phyloP scores from a whole-genome alignment of 2,888 invertebrate species.

The Dynastes tityus region DNA sequence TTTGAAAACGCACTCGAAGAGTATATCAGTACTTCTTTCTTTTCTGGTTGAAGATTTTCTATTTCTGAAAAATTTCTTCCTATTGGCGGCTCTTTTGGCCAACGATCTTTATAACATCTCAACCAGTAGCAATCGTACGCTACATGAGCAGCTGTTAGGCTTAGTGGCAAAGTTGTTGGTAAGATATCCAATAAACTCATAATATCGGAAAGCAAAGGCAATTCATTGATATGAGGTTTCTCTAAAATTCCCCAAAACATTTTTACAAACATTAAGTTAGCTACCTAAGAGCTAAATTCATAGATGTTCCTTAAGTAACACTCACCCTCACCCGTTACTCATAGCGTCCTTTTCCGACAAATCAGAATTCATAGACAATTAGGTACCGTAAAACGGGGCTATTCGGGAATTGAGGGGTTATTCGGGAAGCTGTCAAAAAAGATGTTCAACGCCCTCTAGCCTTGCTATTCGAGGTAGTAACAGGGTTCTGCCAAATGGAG shows the following conservation, averaged over 20 bases:
- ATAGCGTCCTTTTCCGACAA: too few relatives aligned
- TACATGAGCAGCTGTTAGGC: slow-evolving; percentile 63
- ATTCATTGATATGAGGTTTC: slow-evolving; percentile 62
- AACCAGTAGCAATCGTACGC: slow-evolving; percentile 65
- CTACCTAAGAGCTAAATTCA: too few relatives aligned
- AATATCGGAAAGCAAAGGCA: slow-evolving; percentile 60
- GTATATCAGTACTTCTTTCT: slow-evolving; percentile 22
- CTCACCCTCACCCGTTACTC: too few relatives aligned
- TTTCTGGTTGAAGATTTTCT: slow-evolving; percentile 30
- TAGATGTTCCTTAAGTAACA: too few relatives aligned
- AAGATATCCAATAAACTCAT: slow-evolving; percentile 62
- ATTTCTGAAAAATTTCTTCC: slow-evolving; percentile 50
- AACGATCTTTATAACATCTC: slow-evolving; percentile 62
- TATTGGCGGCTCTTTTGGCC: slow-evolving; percentile 61
- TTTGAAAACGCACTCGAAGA: not conserved
- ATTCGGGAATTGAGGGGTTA: too few relatives aligned
- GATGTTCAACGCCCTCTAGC: too few relatives aligned
- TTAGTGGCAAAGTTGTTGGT: slow-evolving; percentile 62
- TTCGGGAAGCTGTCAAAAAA: too few relatives aligned
- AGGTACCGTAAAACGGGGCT: too few relatives aligned
- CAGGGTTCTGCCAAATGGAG: too few relatives aligned
- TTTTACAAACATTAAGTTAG: too few relatives aligned
- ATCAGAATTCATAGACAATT: too few relatives aligned
- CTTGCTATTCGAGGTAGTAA: too few relatives aligned
- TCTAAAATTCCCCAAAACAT: slow-evolving; percentile 53